These are phyloP conservation scores for Nipponia nippon DNA, from an alignment of 2,113 vertebrate species.

Conservation along the genomic window DNA sequence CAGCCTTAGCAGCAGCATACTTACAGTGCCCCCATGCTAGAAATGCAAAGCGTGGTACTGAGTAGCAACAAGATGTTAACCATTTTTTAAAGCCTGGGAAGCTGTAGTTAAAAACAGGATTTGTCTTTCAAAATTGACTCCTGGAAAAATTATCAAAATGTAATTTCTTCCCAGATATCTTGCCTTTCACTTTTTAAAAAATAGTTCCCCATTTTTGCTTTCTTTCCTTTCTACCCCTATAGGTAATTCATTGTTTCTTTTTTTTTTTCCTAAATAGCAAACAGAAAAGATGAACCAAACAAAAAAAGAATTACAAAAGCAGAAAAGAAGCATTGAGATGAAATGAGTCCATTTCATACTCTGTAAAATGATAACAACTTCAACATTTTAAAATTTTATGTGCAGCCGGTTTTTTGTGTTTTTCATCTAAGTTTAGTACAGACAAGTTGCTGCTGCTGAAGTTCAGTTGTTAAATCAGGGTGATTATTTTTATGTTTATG, in stretches of 20 bases:
- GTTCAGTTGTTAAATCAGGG: constrained; percentile 18
- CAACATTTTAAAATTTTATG: background rate
- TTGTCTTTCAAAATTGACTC: background rate
- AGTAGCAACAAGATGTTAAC: background rate
- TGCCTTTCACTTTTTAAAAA: background rate
- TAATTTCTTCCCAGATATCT: background rate
- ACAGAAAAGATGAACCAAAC: background rate
- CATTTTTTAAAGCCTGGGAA: background rate
- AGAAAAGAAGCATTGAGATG: background rate
- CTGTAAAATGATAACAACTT: background rate
- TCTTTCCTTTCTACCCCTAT: background rate
- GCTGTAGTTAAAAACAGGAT: background rate
- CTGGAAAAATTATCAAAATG: background rate
- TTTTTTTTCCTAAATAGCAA: background rate
- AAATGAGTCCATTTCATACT: background rate
- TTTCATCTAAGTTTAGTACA: background rate
- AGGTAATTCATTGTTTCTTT: background rate
- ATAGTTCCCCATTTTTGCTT: background rate
- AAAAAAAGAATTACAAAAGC: background rate
- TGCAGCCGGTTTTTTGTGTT: background rate
- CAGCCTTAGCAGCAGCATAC: background rate
- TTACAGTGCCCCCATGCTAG: background rate
- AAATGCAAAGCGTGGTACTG: background rate
- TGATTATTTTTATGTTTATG: constrained; percentile 34
- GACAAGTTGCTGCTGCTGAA: background rate